Conservation (phyloP, 2,797 vertebrate genomes). For the Myotis daubentonii region DNA sequence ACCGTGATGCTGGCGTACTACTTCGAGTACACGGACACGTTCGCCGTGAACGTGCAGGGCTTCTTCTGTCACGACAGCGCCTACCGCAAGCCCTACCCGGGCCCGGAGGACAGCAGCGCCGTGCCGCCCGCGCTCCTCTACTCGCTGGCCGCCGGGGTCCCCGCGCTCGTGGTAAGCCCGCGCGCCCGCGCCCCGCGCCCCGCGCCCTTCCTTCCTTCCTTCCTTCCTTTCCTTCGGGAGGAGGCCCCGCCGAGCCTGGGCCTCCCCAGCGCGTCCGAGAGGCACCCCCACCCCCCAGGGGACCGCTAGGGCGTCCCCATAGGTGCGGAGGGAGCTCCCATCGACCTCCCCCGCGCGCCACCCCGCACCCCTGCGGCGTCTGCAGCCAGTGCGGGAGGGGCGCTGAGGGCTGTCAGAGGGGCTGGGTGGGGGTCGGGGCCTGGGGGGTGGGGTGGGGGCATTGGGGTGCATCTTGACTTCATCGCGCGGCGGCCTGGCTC, state of each 20-base stretch:
- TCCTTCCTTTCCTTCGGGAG: background rate
- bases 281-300: slow-evolving; percentile 30
- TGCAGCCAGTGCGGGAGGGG: background rate
- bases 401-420: background rate
- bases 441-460: background rate
- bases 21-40: slow-evolving; percentile 99
- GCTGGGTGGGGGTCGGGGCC: background rate
- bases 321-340: slow-evolving; percentile 17
- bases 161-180: slow-evolving; percentile 93
- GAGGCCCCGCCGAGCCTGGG: background rate
- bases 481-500: background rate
- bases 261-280: slow-evolving; percentile 68
- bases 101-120: slow-evolving; percentile 95
- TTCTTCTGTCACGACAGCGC: slow-evolving; percentile 98
- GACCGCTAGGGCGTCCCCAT: background rate
- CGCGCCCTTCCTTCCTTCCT: background rate
- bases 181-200: slow-evolving; percentile 84
- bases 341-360: background rate
- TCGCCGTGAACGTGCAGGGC: slow-evolving; percentile 96
- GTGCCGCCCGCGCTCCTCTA: slow-evolving; percentile 95
- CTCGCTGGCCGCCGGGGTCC: slow-evolving; percentile 93
- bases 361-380: background rate
- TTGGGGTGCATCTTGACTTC: background rate
- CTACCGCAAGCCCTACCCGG: slow-evolving; percentile 96
- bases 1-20: slow-evolving; percentile 99